Conservation (phyloP, 2,888 invertebrate species). For the Sinhomidia bicolor region DNA sequence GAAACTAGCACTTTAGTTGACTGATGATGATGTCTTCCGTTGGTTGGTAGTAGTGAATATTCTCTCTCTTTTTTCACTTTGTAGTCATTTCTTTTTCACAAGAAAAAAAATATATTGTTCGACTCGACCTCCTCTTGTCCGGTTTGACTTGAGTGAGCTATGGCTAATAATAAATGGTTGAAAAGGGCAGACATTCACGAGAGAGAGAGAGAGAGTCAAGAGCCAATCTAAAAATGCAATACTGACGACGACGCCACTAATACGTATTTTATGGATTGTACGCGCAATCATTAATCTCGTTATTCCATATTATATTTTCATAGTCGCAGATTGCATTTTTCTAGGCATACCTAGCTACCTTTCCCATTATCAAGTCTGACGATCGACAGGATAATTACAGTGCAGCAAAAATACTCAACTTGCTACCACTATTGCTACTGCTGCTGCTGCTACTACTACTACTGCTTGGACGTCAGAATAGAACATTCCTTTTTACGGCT, state of each 20-base stretch:
- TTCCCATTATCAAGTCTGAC: conserved; percentile 2
- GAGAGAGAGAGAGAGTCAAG: background rate
- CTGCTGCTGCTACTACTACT: too few relatives aligned
- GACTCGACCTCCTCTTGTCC: too few relatives aligned
- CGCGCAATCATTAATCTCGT: background rate
- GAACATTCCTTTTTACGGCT: too few relatives aligned
- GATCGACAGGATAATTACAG: conserved; percentile 36
- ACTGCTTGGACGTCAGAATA: too few relatives aligned
- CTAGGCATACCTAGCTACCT: too few relatives aligned
- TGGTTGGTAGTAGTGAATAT: background rate
- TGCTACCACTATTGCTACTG: too few relatives aligned
- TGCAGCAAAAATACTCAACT: too few relatives aligned
- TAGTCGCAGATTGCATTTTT: background rate
- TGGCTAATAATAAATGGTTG: background rate
- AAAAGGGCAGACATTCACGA: background rate
- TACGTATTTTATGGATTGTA: background rate
- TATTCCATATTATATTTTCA: background rate
- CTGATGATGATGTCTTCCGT: background rate
- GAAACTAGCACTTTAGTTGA: background rate
- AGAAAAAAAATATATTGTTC: background rate
- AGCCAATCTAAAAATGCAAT: background rate
- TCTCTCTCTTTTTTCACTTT: background rate
- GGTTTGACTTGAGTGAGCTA: background rate
- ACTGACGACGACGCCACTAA: background rate
- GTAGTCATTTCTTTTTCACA: background rate